Evolutionary conservation across 2,113 vertebrate genomes (phyloP), one percentile per base, ranked within the genome.

Genomic region (Rousettus leschenaultii): DNA sequence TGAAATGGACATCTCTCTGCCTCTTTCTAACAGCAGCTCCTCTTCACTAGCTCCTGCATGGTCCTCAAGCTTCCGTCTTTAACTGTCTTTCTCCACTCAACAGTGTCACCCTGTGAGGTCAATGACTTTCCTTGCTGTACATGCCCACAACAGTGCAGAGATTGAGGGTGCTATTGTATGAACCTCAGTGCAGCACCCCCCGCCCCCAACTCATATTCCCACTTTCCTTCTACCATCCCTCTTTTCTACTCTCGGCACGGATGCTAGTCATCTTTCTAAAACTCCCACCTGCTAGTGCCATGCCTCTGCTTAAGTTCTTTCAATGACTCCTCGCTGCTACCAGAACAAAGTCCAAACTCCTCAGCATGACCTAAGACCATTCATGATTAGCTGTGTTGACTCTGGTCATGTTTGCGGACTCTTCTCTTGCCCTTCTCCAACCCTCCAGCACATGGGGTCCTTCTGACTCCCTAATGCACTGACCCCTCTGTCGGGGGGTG

Each of bases 211-310:
- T 0, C 21, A 6, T 5, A 26, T 24, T 61, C 14, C 43, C 0
- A 0, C 11, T 66, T 66, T 16, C 21, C 61, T 11, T 57, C 38
- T 0, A 2, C 57, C 33, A 16, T 9, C 15, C 53, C 24, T 77
- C 15, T 8, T 26, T 45, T 7, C 24, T 8, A 6, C 13, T 82
- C 73, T 70, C 80, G 9, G 70, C 43, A 53, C 26, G 68, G n/a
- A 75, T 83, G 63, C 57, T 40, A 86, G 75, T 30, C 66, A 77
- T 19, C 70, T 28, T 61, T 38, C 79, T 70, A 19, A 90, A 94
- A 82, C 66, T 51, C n/a, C 53, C 65, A 53, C 18, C 83, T 18
- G 33, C 70, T 0, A 74, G 51, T 35, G 4, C 48, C 35, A 19
- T 3, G 15, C 33, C 45, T 45, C 55, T 15, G 26, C 30, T 57